Conservation (phyloP, 2,113 vertebrate genomes). For the Ceuthmochares aereus region DNA sequence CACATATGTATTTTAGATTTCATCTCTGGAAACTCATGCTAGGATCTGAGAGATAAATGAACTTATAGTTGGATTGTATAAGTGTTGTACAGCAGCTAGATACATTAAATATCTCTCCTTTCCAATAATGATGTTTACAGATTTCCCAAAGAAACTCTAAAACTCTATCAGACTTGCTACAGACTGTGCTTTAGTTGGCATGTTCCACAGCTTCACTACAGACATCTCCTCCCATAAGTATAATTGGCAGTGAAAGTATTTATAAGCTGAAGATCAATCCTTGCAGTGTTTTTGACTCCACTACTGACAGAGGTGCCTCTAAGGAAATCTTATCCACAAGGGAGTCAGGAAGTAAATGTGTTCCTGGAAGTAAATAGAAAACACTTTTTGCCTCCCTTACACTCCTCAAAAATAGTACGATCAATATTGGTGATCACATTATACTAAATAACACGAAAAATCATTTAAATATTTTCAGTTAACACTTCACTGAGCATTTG, state of each 20-base stretch:
- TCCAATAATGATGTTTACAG: accelerated
- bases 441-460: neutral
- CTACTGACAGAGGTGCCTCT: neutral
- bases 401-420: neutral
- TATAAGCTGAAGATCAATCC: neutral
- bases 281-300: neutral
- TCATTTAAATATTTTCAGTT: neutral
- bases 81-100: neutral
- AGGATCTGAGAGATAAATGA: neutral
- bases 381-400: neutral
- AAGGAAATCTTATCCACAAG: neutral
- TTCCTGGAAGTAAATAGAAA: neutral
- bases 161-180: neutral
- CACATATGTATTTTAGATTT: neutral
- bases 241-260: neutral
- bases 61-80: neutral
- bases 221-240: neutral
- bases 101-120: neutral
- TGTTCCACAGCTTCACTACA: neutral
- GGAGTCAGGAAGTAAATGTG: accelerated
- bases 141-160: neutral
- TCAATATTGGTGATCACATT: neutral
- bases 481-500: neutral
- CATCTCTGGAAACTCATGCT: neutral
- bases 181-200: neutral